A percentile compares a stretch with the other conserved stretches of the same genome.
phyloP scores from a whole-genome alignment of 2,888 invertebrate species.

The Hartigia nigra region DNA sequence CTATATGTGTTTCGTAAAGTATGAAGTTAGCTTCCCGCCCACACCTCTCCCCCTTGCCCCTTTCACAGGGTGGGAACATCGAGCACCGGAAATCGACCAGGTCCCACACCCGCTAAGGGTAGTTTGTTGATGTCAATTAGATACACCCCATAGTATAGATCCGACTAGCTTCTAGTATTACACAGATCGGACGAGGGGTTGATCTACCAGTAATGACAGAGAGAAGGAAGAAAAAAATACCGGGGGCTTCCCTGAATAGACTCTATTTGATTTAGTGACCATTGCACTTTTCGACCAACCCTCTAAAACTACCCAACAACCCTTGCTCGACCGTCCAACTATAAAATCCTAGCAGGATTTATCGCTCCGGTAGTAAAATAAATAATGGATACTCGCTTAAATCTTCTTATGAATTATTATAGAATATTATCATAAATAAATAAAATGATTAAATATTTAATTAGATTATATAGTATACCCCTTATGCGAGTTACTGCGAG shows the following conservation, averaged over 20 bases:
- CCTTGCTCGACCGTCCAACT: background rate
- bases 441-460: too few species aligned
- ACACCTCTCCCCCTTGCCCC: too few species aligned
- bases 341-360: background rate
- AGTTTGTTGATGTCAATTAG: slow-evolving; percentile 13
- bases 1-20: background rate
- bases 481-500: too few species aligned
- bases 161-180: background rate
- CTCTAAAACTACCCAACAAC: background rate
- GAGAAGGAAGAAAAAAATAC: background rate
- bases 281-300: background rate
- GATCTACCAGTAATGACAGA: slow-evolving; percentile 2
- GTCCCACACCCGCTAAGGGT: background rate
- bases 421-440: background rate
- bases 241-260: background rate
- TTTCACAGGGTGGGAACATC: background rate
- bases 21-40: background rate
- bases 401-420: background rate
- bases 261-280: background rate
- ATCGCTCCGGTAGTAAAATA: background rate
- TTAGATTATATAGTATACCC: too few species aligned
- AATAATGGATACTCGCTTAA: background rate
- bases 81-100: background rate
- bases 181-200: slow-evolving; percentile 9
- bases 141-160: slow-evolving; percentile 8